Percentiles rank a stretch among this genome's conserved stretches.
Conservation (phyloP, 2,888 invertebrate species). For the Auanema freiburgensis region DNA sequence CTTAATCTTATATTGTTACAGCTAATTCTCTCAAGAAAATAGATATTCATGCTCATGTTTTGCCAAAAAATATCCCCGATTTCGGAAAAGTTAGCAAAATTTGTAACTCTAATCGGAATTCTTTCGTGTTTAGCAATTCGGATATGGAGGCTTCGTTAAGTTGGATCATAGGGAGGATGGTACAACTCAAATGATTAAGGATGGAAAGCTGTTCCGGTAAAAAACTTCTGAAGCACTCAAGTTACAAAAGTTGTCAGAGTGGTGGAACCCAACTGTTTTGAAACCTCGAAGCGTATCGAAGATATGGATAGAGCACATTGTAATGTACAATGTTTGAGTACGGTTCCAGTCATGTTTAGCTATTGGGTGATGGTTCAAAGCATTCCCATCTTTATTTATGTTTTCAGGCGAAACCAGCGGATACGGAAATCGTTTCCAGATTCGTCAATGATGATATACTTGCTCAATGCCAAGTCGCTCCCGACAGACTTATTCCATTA, state of each 20-base stretch:
- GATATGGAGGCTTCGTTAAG: constrained; percentile 70
- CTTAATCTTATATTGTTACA: constrained; percentile 19
- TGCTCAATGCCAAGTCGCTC: constrained; percentile 66
- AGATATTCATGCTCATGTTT: constrained; percentile 70
- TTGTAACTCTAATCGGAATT: constrained; percentile 1
- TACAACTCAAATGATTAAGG: constrained; percentile 68
- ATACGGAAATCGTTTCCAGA: constrained; percentile 68
- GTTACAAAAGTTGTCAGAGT: constrained; percentile 55
- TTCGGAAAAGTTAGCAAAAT: constrained; percentile 66
- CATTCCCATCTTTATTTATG: neutral
- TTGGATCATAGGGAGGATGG: constrained; percentile 64
- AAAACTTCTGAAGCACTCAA: neutral
- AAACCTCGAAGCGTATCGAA: constrained; percentile 66
- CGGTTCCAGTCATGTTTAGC: constrained; percentile 72
- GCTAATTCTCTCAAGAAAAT: constrained; percentile 65
- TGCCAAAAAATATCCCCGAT: constrained; percentile 70
- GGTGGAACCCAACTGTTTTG: constrained; percentile 70
- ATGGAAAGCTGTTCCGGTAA: constrained; percentile 68
- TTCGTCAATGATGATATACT: constrained; percentile 70
- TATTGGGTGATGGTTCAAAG: constrained; percentile 67
- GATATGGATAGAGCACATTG: constrained; percentile 70
- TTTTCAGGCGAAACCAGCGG: constrained; percentile 68
- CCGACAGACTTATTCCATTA: constrained; percentile 68
- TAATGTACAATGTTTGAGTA: constrained; percentile 70
- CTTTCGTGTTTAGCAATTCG: constrained; percentile 67